phyloP scores from a whole-genome alignment of 2,888 invertebrate species.

The Nebria brevicollis region DNA sequence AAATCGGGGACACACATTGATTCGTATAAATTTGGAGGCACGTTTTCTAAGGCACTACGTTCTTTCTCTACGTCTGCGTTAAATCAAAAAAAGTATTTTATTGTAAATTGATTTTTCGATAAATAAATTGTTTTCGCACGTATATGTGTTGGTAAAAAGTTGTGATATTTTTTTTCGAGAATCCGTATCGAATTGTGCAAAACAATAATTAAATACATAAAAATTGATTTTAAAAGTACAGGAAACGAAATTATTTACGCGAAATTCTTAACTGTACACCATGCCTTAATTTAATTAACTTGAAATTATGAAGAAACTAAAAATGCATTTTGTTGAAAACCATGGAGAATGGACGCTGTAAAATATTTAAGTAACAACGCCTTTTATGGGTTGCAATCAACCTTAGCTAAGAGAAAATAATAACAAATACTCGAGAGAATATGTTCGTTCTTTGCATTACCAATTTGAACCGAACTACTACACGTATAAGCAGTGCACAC shows the following conservation, averaged over 20 bases:
- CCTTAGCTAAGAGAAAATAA: too few species aligned
- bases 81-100: slow-evolving; percentile 14
- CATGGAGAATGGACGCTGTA: background rate
- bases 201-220: background rate
- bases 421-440: too few species aligned
- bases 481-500: too few species aligned
- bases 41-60: slow-evolving; percentile 69
- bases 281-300: too few species aligned
- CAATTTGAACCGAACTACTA: too few species aligned
- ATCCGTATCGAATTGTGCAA: background rate
- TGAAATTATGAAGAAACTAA: background rate
- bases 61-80: slow-evolving; percentile 81
- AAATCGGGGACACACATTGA: slow-evolving; percentile 82
- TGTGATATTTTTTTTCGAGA: too few species aligned
- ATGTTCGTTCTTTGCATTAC: too few species aligned
- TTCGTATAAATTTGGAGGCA: slow-evolving; percentile 81
- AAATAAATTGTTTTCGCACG: too few species aligned
- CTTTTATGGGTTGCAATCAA: too few species aligned
- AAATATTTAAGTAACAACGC: too few species aligned
- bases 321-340: background rate
- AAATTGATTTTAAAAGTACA: background rate
- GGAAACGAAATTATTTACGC: background rate
- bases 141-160: too few species aligned
- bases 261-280: background rate
- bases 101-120: too few species aligned